Conservation (phyloP, 2,888 invertebrate genomes). For the Leucania comma region DNA sequence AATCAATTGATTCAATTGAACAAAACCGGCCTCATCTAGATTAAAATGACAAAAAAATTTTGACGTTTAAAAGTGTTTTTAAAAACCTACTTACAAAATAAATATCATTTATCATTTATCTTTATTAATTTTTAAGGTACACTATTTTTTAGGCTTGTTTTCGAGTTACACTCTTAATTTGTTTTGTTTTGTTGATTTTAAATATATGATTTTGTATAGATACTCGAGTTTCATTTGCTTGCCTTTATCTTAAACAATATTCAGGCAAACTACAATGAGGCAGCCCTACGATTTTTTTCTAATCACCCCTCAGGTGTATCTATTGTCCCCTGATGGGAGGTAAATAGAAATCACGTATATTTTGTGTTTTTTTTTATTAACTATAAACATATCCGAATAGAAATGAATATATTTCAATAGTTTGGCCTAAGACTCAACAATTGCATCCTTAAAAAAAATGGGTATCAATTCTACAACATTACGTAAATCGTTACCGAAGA, state of each 20-base stretch:
- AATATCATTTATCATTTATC: no score
- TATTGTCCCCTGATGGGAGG: neutral
- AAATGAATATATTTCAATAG: neutral
- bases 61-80: no score
- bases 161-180: neutral
- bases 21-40: no score
- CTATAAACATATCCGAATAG: constrained; percentile 1
- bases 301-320: constrained; percentile 1
- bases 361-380: constrained; percentile 1
- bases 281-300: neutral
- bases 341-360: constrained; percentile 1
- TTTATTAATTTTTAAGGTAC: no score
- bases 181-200: no score
- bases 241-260: constrained; percentile 16
- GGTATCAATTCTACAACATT: neutral
- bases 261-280: neutral
- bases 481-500: no score
- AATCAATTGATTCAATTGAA: no score
- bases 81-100: no score
- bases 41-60: no score
- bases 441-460: neutral
- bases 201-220: no score
- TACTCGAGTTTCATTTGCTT: constrained; percentile 15
- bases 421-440: constrained; percentile 3
- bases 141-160: neutral